Percentiles rank a stretch among this genome's conserved stretches.
Evolutionary conservation across 2,113 vertebrate species (phyloP).

Genomic region (Ancistrus triradiatus): DNA sequence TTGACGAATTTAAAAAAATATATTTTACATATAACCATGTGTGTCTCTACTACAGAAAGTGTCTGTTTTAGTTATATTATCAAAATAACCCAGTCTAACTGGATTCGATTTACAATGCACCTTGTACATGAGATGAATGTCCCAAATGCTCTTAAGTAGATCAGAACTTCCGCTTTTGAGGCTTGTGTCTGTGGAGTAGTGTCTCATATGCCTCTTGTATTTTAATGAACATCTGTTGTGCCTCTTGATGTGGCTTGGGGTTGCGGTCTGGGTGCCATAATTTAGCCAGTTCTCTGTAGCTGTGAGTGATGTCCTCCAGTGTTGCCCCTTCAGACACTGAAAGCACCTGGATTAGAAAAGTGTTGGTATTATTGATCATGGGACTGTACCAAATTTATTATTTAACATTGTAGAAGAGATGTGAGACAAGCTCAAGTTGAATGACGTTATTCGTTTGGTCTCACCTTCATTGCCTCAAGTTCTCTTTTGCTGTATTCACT

Average conservation of each 20-base stretch:
- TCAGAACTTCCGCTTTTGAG: slow-evolving; percentile 48
- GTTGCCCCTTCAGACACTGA: slow-evolving; percentile 68
- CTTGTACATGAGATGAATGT: too few relatives aligned
- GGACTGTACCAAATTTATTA: background rate
- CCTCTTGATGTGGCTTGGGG: slow-evolving; percentile 62
- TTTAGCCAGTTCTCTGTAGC: slow-evolving; percentile 78
- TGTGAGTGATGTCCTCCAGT: slow-evolving; percentile 73
- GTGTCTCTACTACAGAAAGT: too few relatives aligned
- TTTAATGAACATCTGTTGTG: slow-evolving; percentile 77
- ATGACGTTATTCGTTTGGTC: slow-evolving; percentile 5
- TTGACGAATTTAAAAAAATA: too few relatives aligned
- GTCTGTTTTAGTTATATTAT: too few relatives aligned
- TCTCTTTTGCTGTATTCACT: slow-evolving; percentile 71
- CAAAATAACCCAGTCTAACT: too few relatives aligned
- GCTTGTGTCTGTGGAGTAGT: slow-evolving; percentile 59
- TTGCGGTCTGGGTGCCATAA: slow-evolving; percentile 88
- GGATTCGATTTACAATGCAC: too few relatives aligned
- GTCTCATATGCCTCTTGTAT: slow-evolving; percentile 81
- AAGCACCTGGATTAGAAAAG: slow-evolving; percentile 65
- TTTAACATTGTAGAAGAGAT: slow-evolving; percentile 25
- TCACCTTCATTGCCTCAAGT: slow-evolving; percentile 75
- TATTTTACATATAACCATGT: too few relatives aligned
- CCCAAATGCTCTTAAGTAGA: background rate
- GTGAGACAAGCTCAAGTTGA: slow-evolving; percentile 21
- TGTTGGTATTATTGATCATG: background rate